Evolutionary conservation across 2,888 invertebrate species (phyloP).

Genomic region (Scaptomyza caliginosa): DNA sequence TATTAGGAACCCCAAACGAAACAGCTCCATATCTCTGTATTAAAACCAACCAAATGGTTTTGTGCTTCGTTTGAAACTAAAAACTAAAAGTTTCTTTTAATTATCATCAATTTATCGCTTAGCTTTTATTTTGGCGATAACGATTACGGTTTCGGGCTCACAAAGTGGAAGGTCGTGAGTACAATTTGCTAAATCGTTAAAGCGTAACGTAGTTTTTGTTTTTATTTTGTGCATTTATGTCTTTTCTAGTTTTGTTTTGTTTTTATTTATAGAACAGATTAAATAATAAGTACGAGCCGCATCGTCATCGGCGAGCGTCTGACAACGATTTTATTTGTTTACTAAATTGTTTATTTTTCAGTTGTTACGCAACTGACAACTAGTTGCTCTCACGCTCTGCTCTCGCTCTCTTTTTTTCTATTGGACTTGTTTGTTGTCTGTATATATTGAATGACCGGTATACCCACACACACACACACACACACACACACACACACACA

Average conservation of each 20-base stretch:
- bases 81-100: conserved; percentile 13
- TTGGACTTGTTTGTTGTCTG: too few species aligned
- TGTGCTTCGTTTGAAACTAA: conserved; percentile 33
- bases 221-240: background rate
- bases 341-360: conserved; percentile 3
- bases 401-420: background rate
- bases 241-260: background rate
- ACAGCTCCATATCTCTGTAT: conserved; percentile 26
- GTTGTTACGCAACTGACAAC: conserved; percentile 43
- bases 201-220: conserved; percentile 36
- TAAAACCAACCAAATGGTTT: conserved; percentile 10
- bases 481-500: too few species aligned
- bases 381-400: background rate
- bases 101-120: conserved; percentile 29
- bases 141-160: background rate
- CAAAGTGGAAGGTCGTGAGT: conserved; percentile 2
- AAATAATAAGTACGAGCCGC: background rate
- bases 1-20: background rate
- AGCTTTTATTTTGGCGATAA: background rate
- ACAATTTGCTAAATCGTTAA: conserved; percentile 12
- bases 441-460: background rate
- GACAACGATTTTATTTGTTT: conserved; percentile 49
- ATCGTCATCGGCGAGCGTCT: conserved; percentile 22
- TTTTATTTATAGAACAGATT: conserved; percentile 21
- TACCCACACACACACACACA: too few species aligned